Conservation (phyloP, 2,113 vertebrate species). For the Caretta caretta region DNA sequence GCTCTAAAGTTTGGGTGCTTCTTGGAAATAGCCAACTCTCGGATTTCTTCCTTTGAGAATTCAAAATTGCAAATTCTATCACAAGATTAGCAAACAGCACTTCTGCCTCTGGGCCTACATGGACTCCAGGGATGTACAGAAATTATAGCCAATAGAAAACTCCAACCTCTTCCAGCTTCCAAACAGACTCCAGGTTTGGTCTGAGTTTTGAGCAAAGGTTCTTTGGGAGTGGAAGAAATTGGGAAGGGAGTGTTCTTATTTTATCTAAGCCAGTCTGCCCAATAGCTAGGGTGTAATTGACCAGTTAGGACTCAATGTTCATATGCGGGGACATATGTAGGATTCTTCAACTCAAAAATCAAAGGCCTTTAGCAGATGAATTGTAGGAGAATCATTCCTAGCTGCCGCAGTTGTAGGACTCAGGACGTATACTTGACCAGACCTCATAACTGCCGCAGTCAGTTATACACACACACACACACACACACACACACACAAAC, state of each 20-base stretch:
- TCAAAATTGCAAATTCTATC: not conserved
- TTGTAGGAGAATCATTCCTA: not conserved
- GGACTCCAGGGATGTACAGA: not conserved
- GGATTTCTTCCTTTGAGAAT: not conserved
- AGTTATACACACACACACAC: constrained; percentile 16
- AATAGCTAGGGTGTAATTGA: not conserved
- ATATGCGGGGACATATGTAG: not conserved
- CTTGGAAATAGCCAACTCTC: not conserved
- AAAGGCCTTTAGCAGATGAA: not conserved
- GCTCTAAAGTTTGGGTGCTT: not conserved
- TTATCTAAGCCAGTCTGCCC: not conserved
- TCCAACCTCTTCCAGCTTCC: not conserved
- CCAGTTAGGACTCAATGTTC: not conserved
- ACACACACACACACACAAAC: constrained; percentile 48
- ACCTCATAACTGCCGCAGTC: not conserved
- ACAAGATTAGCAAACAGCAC: not conserved
- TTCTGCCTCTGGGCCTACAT: rapidly evolving
- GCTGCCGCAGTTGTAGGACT: not conserved
- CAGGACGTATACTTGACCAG: rapidly evolving
- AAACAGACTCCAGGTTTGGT: rapidly evolving
- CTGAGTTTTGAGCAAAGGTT: not conserved
- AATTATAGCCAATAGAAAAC: not conserved
- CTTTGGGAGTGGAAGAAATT: not conserved
- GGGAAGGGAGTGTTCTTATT: not conserved
- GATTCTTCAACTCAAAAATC: not conserved